Base-by-base conservation (phyloP, 2,113 vertebrate genomes). In the Athene cunicularia region DNA sequence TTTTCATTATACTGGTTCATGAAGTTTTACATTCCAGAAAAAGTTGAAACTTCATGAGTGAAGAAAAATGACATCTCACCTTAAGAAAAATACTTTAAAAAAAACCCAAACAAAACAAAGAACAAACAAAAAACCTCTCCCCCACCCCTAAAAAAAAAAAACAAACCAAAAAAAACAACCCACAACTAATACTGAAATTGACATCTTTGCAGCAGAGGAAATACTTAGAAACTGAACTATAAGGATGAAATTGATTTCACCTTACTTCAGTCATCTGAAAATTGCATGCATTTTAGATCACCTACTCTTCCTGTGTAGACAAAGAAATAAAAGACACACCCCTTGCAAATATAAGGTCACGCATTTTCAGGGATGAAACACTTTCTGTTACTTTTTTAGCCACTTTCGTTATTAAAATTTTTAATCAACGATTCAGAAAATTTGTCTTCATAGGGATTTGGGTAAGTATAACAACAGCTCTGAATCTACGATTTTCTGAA, bases 21-120 rank as follows among this genome's bases (percentile, higher is more conserved):
- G 27, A 49, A 28, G 9, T 27, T 62, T 67, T 49, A 59, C 2
- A 1, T 11, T 39, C 10, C 30, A 12, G 8, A 35, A 71, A 47
- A 76, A 71, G 37, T 39, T 63, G 4, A 52, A 10, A 2, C 8
- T 39, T 39, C 5, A 1, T 43, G 70, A 70, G 1, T 8, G 16
- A 60, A 63, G 11, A 87, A 59, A 59, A 91, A 47, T 14, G 5
- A 0, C 5, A 11, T 13, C 8, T 30, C 10, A 22, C 1, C 13
- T 43, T 22, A 4, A 43, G 3, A 9, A 14, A 49, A 26, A 26
- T 21, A 17, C 4, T 43, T 14, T 18, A 12, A 35, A 45, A 27
- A 21, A 1, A 0, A 5, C 14, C 1, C 33, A 63, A 53, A 5
- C 1, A 18, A 86, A 41, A 8, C 6, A 11, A 24, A 13, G 8